phyloP scores from a whole-genome alignment of 2,113 vertebrate species.

The Polyodon spathula region DNA sequence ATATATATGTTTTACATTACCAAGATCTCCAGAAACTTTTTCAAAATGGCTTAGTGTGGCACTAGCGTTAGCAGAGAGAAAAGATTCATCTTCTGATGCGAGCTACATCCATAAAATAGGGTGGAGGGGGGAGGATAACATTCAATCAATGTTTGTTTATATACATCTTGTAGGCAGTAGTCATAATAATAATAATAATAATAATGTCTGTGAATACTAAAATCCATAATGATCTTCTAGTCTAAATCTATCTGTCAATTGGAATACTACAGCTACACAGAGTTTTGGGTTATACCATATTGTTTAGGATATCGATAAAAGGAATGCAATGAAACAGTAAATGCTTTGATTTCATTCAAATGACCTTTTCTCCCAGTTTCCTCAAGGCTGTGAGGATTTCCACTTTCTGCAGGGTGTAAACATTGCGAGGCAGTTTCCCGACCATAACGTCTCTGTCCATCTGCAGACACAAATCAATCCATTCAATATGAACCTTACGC shows the following conservation, averaged over 20 bases:
- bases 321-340: too few relatives aligned
- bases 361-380: constrained; percentile 95
- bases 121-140: not conserved
- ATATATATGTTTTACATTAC: constrained; percentile 48
- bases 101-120: constrained; percentile 55
- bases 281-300: too few relatives aligned
- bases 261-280: too few relatives aligned
- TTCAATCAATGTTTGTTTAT: not conserved
- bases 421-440: constrained; percentile 72
- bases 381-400: constrained; percentile 89
- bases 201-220: too few relatives aligned
- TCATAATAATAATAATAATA: too few relatives aligned
- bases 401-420: constrained; percentile 85
- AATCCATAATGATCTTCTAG: too few relatives aligned
- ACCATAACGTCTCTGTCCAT: constrained; percentile 96
- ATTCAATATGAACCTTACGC: not conserved
- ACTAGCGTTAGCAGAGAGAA: constrained; percentile 80
- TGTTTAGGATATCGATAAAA: not conserved
- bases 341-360: not conserved
- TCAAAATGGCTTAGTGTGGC: constrained; percentile 87
- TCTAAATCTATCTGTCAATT: too few relatives aligned
- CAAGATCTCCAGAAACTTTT: constrained; percentile 73
- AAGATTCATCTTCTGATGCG: constrained; percentile 74
- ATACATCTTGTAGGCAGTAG: not conserved
- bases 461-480: constrained; percentile 38